Percentiles rank a stretch among this genome's conserved stretches.
phyloP scores from a whole-genome alignment of 2,113 vertebrate species.

The Casuarius casuarius region DNA sequence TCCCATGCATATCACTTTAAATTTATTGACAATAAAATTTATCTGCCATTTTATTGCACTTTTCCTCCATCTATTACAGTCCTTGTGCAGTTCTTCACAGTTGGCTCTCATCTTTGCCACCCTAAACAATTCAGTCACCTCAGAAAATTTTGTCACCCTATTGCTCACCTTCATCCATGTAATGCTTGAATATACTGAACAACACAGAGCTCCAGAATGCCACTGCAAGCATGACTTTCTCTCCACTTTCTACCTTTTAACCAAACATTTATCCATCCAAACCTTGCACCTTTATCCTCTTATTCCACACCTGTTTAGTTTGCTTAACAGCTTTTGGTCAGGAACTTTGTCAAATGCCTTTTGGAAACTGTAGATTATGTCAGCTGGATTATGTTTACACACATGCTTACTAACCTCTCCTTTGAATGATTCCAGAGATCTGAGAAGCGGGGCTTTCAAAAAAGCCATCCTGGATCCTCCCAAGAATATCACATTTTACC shows the following conservation, averaged over 20 bases:
- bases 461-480: background rate
- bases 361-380: background rate
- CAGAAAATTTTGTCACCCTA: background rate
- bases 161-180: background rate
- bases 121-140: slow-evolving; percentile 5
- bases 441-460: background rate
- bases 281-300: slow-evolving; percentile 20
- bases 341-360: background rate
- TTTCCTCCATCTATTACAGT: background rate
- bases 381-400: background rate
- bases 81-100: background rate
- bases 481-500: rapidly evolving
- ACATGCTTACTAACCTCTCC: background rate
- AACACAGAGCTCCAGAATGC: no score
- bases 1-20: background rate
- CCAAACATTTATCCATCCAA: no score
- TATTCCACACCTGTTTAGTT: slow-evolving; percentile 14
- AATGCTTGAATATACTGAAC: slow-evolving; percentile 1
- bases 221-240: no score
- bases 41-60: background rate
- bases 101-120: background rate
- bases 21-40: background rate
- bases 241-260: no score
- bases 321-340: slow-evolving; percentile 28
- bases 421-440: background rate